These are phyloP conservation scores for Microtus richardsoni DNA, from an alignment of 2,113 vertebrate species.

Conservation along the genomic window DNA sequence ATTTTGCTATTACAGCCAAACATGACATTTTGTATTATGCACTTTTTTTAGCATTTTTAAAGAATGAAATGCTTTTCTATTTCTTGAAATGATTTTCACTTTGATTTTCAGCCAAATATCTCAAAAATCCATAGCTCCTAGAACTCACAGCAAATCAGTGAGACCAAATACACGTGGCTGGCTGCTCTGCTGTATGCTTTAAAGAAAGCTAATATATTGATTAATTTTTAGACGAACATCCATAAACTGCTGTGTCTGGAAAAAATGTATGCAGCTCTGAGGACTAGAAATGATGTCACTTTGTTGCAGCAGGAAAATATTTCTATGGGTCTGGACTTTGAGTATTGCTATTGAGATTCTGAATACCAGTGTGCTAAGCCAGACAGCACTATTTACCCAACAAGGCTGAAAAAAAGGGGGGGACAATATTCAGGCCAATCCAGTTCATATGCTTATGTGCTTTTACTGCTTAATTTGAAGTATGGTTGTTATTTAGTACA, in stretches of 20 bases:
- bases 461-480: slow-evolving; percentile 33
- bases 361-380: slow-evolving; percentile 68
- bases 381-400: slow-evolving; percentile 52
- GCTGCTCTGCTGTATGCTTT: slow-evolving; percentile 69
- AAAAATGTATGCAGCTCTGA: slow-evolving; percentile 78
- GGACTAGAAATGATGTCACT: slow-evolving; percentile 78
- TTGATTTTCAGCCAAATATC: slow-evolving; percentile 73
- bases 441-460: background rate
- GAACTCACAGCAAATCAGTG: slow-evolving; percentile 75
- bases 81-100: slow-evolving; percentile 74
- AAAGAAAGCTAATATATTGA: slow-evolving; percentile 82
- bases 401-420: slow-evolving; percentile 41
- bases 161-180: slow-evolving; percentile 75
- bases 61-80: slow-evolving; percentile 82
- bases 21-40: slow-evolving; percentile 83
- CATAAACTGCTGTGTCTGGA: slow-evolving; percentile 77
- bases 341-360: slow-evolving; percentile 68
- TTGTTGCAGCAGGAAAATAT: slow-evolving; percentile 68
- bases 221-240: slow-evolving; percentile 78
- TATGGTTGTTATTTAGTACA: background rate
- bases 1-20: slow-evolving; percentile 83
- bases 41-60: slow-evolving; percentile 80
- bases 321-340: slow-evolving; percentile 68
- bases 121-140: slow-evolving; percentile 74
- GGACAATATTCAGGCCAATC: background rate